Evolutionary conservation across 2,888 invertebrate species (phyloP), one percentile per base, ranked within the genome.

Genomic region (Salticus scenicus): DNA sequence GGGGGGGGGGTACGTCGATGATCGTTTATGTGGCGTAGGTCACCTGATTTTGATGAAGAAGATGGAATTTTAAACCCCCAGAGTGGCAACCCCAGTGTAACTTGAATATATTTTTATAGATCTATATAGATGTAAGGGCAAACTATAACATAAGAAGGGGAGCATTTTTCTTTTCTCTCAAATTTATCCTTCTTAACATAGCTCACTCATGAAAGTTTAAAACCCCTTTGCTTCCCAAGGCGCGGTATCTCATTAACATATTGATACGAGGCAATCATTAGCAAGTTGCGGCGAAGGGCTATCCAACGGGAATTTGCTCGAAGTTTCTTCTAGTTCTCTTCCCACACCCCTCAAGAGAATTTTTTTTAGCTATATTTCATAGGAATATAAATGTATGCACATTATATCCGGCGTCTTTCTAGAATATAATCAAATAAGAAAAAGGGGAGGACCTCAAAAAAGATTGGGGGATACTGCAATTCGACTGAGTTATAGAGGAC

Each of bases 41-140:
- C 81, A 81, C 69, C 51, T 74, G 81, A 84, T 77, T 84, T 67
- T 73, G 67, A 72, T 77, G 82, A 83, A 71, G 82, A 71, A 76
- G 77, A 84, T 84, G 83, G 83, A 84, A 84, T 84, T 77, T 84
- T 84, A 84, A 84, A 84, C 67, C 73, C 77, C 76, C 77, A 37
- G 27, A 42, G 70, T 63, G 57, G 31, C 74, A 42, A 51, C 42
- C 37, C 51, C 37, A 42, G 28, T 2, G 70, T 8, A 20, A 66
- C 72, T n/a, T 28, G 70, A 77, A 77, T 63, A 57, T 33, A 57
- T 70, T 70, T 47, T 28, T 64, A n/a, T n/a, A n/a, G 41, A 80
- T 80, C 74, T 42, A 69, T 80, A 67, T 73, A 30, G 41, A 80
- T 74, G 67, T 67, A 33, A n/a, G 7, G 17, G 8, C 37, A 33